Evolutionary conservation across 2,113 vertebrate genomes (phyloP).

Genomic region (Lepisosteus oculatus): DNA sequence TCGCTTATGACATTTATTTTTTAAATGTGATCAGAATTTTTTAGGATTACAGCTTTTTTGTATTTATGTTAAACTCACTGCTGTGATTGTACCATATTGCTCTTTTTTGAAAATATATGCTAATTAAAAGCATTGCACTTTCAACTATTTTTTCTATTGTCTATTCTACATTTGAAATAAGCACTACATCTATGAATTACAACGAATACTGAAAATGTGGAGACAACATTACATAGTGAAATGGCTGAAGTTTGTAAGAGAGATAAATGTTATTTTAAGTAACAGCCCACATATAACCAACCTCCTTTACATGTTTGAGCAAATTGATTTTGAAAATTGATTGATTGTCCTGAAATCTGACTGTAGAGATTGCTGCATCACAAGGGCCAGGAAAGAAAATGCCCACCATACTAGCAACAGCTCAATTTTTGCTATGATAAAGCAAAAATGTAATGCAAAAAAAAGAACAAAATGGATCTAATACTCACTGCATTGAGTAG

Average conservation of each 20-base stretch:
- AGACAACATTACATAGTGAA: conserved; percentile 2
- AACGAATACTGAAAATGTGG: neutral
- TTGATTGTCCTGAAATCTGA: conserved; percentile 50
- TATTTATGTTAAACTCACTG: too few species aligned
- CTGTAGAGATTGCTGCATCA: conserved; percentile 27
- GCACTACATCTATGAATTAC: neutral
- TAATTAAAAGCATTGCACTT: neutral
- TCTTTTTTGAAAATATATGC: too few species aligned
- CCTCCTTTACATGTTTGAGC: conserved; percentile 50
- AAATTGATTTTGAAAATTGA: conserved; percentile 56
- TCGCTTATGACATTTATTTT: too few species aligned
- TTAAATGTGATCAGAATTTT: too few species aligned
- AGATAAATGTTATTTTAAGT: conserved; percentile 25
- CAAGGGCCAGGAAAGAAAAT: conserved; percentile 55
- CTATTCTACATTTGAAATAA: conserved; percentile 15
- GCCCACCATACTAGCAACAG: conserved; percentile 53
- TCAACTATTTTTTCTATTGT: conserved; percentile 3
- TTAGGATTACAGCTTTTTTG: too few species aligned
- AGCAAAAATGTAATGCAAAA: too few species aligned
- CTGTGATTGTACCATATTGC: too few species aligned
- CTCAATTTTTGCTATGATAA: conserved; percentile 56
- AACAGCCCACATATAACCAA: conserved; percentile 28
- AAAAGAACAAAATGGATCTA: too few species aligned
- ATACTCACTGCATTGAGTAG: too few species aligned
- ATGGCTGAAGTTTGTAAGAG: conserved; percentile 10